phyloP scores from a whole-genome alignment of 2,888 invertebrate genomes.

The Colostygia pectinataria region DNA sequence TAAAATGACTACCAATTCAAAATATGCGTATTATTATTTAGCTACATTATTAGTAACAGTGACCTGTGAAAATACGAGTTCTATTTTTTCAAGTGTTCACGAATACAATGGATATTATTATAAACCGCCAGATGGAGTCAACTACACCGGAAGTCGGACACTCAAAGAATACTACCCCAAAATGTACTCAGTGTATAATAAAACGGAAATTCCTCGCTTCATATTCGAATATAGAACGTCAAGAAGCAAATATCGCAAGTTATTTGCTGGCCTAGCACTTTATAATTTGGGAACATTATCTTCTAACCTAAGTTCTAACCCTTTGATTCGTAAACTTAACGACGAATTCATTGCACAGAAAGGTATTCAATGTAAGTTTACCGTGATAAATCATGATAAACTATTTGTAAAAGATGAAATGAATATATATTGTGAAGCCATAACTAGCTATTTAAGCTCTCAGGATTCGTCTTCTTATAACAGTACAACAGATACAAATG shows the following conservation, averaged over 20 bases:
- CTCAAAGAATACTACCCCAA: not conserved
- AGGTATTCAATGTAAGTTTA: not conserved
- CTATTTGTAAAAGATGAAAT: not conserved
- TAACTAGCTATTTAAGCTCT: not conserved
- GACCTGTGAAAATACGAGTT: not conserved
- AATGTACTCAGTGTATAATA: slow-evolving; percentile 3
- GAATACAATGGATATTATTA: slow-evolving; percentile 3
- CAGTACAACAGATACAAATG: too few species aligned
- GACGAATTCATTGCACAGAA: not conserved
- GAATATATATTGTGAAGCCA: not conserved
- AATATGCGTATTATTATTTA: not conserved
- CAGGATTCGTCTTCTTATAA: too few species aligned
- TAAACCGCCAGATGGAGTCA: not conserved
- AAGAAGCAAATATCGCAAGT: slow-evolving; percentile 14
- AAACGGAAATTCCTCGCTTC: slow-evolving; percentile 3
- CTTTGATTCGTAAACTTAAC: not conserved
- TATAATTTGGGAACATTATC: slow-evolving; percentile 10
- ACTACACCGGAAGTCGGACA: not conserved
- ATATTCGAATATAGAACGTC: slow-evolving; percentile 14
- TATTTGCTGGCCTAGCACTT: slow-evolving; percentile 13
- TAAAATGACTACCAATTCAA: not conserved
- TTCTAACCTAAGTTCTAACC: not conserved
- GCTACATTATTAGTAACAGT: not conserved
- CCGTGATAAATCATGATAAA: not conserved
- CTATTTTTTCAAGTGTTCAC: not conserved